Evolutionary conservation across 2,888 invertebrate species (phyloP), one percentile per base, ranked within the genome.

Genomic region (Acronicta psi): DNA sequence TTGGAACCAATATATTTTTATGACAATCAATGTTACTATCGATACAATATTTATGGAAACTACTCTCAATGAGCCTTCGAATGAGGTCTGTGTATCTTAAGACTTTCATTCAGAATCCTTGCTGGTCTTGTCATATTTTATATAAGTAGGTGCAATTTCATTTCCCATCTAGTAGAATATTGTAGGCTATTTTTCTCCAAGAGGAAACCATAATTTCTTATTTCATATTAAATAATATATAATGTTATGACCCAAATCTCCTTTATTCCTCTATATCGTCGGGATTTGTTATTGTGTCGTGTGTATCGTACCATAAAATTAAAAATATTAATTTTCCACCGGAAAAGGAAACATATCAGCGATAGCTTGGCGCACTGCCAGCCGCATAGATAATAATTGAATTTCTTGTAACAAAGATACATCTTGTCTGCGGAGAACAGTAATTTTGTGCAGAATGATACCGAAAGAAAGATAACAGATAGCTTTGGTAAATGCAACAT

Each of bases 391-490:
- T 59, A 72, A 76, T 76, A 77, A 76, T 76, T 77, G 75, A 75
- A 77, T 76, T 75, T 78, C 70, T 67, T 77, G 70, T 78, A 63
- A 69, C 69, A 67, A 64, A 72, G 65, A 75, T 75, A 65, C 59
- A 68, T 76, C 75, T 67, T 64, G 72, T 52, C 61, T 36, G 61
- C 9, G 37, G 54, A 63, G 56, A 68, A 43, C 58, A 44, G 52
- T 71, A 56, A 58, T 61, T 61, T 65, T 56, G 67, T 74, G n/a
- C 29, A 50, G 14, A 57, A 64, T n/a, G n/a, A n/a, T 52, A 50
- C 29, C 42, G 25, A 25, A 40, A 38, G 41, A 65, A 71, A 71
- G 52, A 47, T 71, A 52, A 68, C 67, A 67, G 53, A 40, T 66
- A 34, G 50, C 38, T 18, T 37, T 59, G 17, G 44, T 25, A 17